phyloP scores from a whole-genome alignment of 2,113 vertebrate species.

The Trematomus loennbergii region DNA sequence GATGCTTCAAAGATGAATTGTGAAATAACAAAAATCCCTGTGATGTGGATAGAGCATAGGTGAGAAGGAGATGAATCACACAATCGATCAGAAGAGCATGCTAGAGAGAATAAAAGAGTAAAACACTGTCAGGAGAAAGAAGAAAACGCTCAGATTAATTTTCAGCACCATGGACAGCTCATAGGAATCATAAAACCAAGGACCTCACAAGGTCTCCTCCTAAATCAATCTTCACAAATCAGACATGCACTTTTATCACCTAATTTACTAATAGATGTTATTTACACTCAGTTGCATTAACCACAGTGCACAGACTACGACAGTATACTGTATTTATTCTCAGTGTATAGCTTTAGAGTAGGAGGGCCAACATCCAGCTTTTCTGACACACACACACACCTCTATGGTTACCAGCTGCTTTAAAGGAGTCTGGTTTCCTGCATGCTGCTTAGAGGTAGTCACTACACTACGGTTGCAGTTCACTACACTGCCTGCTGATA shows the following conservation, averaged over 20 bases:
- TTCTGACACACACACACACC: background rate
- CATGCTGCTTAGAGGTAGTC: constrained; percentile 15
- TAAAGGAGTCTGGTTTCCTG: constrained; percentile 58
- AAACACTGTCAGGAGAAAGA: background rate
- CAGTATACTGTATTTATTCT: constrained; percentile 5
- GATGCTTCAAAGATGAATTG: too few relatives aligned
- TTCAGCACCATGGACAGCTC: constrained; percentile 65
- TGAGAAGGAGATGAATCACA: constrained; percentile 15
- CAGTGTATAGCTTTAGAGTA: background rate
- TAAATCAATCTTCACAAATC: constrained; percentile 48
- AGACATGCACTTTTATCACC: constrained; percentile 38
- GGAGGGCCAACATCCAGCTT: background rate
- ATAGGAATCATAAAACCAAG: constrained; percentile 16
- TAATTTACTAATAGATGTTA: constrained; percentile 60
- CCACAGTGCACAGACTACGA: background rate
- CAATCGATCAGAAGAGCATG: background rate
- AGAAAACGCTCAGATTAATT: background rate
- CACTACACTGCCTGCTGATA: background rate
- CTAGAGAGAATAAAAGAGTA: background rate
- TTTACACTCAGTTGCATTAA: constrained; percentile 23
- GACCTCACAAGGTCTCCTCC: constrained; percentile 23
- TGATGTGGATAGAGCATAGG: background rate
- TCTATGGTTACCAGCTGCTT: constrained; percentile 61
- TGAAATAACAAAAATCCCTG: background rate
- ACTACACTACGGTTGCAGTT: background rate